phyloP scores from a whole-genome alignment of 2,888 invertebrate genomes.

The Cheilosia impressa region DNA sequence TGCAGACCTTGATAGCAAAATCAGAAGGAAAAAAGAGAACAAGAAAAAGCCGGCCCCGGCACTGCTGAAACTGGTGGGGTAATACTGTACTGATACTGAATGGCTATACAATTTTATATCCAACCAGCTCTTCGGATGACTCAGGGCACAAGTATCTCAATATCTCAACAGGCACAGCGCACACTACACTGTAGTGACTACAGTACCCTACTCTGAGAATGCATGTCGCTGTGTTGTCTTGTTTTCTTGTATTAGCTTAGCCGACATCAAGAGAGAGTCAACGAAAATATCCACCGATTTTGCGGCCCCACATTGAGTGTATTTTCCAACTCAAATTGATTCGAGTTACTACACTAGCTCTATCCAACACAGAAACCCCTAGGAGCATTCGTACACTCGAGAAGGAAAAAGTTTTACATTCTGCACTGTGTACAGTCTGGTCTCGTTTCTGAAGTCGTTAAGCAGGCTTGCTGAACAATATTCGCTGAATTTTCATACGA shows the following conservation, averaged over 20 bases:
- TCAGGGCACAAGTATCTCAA: constrained; percentile 71
- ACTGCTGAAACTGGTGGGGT: constrained; percentile 1
- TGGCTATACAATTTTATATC: not conserved
- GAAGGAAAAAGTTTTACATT: constrained; percentile 72
- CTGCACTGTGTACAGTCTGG: constrained; percentile 74
- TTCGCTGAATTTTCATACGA: constrained; percentile 61
- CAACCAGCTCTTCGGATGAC: constrained; percentile 49
- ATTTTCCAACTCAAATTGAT: constrained; percentile 52
- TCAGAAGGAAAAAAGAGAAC: constrained; percentile 20
- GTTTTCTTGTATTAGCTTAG: constrained; percentile 7
- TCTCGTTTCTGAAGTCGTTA: constrained; percentile 75
- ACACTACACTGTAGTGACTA: not conserved
- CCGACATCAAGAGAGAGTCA: not conserved
- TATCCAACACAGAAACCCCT: constrained; percentile 27
- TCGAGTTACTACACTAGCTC: constrained; percentile 22
- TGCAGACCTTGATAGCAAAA: constrained; percentile 40
- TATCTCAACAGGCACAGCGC: constrained; percentile 53
- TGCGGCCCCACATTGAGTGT: constrained; percentile 22
- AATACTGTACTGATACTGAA: not conserved
- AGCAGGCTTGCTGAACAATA: constrained; percentile 70
- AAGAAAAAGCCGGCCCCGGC: constrained; percentile 36
- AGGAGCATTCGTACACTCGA: constrained; percentile 24
- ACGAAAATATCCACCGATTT: constrained; percentile 3
- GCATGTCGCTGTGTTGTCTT: constrained; percentile 5
- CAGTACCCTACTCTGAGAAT: not conserved